phyloP scores from a whole-genome alignment of 2,113 vertebrate genomes.

The Antechinus stuartii region DNA sequence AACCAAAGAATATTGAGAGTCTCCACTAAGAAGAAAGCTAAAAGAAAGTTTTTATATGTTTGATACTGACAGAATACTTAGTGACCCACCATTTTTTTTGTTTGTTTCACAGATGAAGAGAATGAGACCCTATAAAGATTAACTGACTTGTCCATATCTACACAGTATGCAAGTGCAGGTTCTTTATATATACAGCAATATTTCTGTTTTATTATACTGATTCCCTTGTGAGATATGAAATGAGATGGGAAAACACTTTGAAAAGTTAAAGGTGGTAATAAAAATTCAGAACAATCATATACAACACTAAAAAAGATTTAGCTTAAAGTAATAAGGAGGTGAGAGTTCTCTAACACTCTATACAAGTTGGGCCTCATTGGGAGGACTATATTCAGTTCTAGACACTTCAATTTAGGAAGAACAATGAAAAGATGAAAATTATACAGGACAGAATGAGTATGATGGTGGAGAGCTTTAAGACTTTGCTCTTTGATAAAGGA shows the following conservation, averaged over 20 bases:
- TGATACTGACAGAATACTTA: not conserved
- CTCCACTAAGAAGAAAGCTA: too few species aligned
- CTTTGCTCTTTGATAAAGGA: not conserved
- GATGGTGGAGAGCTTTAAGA: not conserved
- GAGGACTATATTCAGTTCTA: not conserved
- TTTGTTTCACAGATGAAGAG: not conserved
- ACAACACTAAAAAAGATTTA: not conserved
- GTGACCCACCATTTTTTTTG: too few species aligned
- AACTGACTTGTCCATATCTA: too few species aligned
- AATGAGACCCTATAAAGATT: not conserved
- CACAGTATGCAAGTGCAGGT: not conserved
- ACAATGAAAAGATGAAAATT: not conserved
- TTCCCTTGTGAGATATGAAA: not conserved
- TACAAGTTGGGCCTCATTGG: not conserved
- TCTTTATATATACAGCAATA: not conserved
- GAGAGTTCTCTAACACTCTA: not conserved
- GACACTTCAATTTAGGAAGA: not conserved
- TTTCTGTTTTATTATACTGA: not conserved
- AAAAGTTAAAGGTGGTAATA: not conserved
- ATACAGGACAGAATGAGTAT: not conserved
- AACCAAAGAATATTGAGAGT: too few species aligned
- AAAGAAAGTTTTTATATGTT: not conserved
- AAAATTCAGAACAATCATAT: not conserved
- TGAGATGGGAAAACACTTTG: not conserved
- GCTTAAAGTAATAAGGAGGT: not conserved